Conservation (phyloP, 2,113 vertebrate genomes). For the Apodemus sylvaticus region DNA sequence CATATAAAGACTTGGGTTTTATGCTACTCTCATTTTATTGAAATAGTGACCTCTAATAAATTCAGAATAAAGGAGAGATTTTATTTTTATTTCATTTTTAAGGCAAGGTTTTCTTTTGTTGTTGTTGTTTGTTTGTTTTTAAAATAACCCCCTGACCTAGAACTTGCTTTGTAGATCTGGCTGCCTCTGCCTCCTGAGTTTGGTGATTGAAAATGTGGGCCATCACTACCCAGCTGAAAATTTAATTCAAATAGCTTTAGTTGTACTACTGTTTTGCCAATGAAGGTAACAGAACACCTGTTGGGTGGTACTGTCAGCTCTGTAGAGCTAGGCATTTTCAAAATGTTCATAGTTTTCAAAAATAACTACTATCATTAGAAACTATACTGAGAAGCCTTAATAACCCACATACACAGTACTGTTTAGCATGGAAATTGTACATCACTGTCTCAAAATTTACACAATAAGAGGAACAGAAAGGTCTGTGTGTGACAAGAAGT, state of each 20-base stretch:
- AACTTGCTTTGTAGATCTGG: neutral
- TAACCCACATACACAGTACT: neutral
- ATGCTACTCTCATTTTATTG: slow-evolving; percentile 27
- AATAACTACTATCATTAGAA: neutral
- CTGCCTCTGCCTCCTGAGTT: neutral
- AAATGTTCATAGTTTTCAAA: slow-evolving; percentile 37
- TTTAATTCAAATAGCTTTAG: neutral
- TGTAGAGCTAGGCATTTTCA: neutral
- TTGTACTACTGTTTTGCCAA: neutral
- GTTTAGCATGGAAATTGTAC: neutral
- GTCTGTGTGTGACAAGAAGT: neutral
- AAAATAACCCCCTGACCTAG: neutral
- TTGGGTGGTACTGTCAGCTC: neutral
- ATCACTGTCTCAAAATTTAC: neutral
- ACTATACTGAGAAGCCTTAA: neutral
- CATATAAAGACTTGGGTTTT: slow-evolving; percentile 12
- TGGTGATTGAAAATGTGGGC: neutral
- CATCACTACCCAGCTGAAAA: neutral
- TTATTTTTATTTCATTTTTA: neutral
- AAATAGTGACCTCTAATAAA: neutral
- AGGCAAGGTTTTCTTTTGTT: too few relatives aligned
- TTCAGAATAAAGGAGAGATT: slow-evolving; percentile 33
- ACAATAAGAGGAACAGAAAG: neutral
- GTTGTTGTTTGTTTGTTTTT: neutral
- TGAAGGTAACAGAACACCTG: neutral